phyloP scores from a whole-genome alignment of 2,113 vertebrate genomes.

The Pseudorhombus dupliciocellatus region DNA sequence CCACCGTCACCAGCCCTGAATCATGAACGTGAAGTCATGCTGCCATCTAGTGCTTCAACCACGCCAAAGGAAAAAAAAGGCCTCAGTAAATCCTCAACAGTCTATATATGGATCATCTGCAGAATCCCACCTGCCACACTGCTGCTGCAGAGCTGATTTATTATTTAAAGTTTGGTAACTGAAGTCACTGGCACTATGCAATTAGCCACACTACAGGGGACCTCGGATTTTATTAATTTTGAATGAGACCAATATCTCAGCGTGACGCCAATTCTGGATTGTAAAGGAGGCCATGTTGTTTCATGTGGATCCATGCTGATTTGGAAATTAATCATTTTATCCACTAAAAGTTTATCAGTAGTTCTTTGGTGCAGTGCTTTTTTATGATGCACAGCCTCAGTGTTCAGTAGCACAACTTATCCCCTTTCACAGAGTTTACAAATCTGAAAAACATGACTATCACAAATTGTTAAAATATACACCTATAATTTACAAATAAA shows the following conservation, averaged over 20 bases:
- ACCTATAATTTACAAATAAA: too few relatives aligned
- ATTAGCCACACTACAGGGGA: conserved; percentile 30
- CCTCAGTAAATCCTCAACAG: not conserved
- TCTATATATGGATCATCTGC: not conserved
- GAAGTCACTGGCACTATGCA: not conserved
- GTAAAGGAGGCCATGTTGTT: not conserved
- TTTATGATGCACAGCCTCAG: not conserved
- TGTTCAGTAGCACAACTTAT: not conserved
- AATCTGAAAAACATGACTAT: not conserved
- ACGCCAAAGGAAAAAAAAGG: not conserved
- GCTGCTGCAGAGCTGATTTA: not conserved
- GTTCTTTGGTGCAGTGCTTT: not conserved
- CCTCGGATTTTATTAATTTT: conserved; percentile 19
- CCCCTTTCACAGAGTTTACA: not conserved
- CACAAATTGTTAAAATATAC: not conserved
- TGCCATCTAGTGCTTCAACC: conserved; percentile 75
- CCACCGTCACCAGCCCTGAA: not conserved
- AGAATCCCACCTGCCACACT: conserved; percentile 6
- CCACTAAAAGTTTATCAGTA: not conserved
- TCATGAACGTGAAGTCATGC: conserved; percentile 26
- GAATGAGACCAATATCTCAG: conserved; percentile 13
- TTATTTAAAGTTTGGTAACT: conserved; percentile 1
- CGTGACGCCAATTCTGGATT: conserved; percentile 2
- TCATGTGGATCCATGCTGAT: conserved; percentile 1
- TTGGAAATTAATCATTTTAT: conserved; percentile 20